Evolutionary conservation across 2,113 vertebrate genomes (phyloP).

Genomic region (Edolisoma coerulescens): DNA sequence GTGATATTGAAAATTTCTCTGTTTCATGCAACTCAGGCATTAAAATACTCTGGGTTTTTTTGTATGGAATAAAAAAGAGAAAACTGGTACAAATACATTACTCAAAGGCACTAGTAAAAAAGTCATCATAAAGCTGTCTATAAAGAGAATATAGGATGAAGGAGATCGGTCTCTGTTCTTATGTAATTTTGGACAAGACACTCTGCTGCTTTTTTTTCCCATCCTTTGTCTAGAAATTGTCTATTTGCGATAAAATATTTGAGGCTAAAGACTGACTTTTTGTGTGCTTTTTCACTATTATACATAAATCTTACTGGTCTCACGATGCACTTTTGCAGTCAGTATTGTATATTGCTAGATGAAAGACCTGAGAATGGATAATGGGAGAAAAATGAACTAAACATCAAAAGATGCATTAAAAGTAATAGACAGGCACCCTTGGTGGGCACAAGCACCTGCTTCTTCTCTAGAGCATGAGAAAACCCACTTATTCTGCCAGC

Average conservation of each 20-base stretch:
- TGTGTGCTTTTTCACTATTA: not conserved
- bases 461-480: not conserved
- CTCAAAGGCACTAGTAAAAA: not conserved
- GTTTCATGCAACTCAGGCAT: not conserved
- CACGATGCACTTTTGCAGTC: not conserved
- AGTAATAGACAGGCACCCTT: not conserved
- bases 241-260: not conserved
- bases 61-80: not conserved
- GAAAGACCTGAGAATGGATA: not conserved
- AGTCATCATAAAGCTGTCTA: not conserved
- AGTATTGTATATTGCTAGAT: not conserved
- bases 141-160: not conserved
- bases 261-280: not conserved
- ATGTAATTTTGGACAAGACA: not conserved
- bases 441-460: not conserved
- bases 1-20: not conserved
- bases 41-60: not conserved
- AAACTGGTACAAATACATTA: not conserved
- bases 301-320: slow-evolving; percentile 4
- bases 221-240: not conserved
- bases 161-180: not conserved
- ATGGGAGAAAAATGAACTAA: slow-evolving; percentile 4
- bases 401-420: not conserved
- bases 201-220: not conserved
- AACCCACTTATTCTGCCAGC: not conserved